Conservation (phyloP, 1,140 invertebrate species). For the Dolichoris vasculosae region DNA sequence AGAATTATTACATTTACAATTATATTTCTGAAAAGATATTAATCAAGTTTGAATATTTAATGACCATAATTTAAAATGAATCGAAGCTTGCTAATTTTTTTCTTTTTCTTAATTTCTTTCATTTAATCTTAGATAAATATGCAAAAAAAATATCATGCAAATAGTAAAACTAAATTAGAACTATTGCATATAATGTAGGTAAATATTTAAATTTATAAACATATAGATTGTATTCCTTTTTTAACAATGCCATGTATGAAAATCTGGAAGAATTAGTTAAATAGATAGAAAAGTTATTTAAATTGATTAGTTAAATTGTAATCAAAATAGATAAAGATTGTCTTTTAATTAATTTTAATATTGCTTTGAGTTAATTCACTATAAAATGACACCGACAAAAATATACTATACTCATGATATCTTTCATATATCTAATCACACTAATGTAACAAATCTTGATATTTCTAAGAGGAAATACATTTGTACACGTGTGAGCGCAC, state of each 20-base stretch:
- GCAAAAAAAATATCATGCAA: too few relatives aligned
- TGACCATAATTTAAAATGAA: neutral
- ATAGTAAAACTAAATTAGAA: too few relatives aligned
- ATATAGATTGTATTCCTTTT: too few relatives aligned
- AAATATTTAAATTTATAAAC: too few relatives aligned
- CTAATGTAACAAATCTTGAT: neutral
- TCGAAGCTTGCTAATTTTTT: neutral
- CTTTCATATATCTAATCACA: conserved; percentile 1
- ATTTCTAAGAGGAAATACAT: neutral
- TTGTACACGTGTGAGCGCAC: neutral
- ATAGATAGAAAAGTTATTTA: too few relatives aligned
- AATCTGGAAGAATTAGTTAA: too few relatives aligned
- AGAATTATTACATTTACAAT: neutral
- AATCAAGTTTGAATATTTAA: neutral
- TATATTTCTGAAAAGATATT: neutral
- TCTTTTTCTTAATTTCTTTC: neutral
- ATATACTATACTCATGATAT: neutral
- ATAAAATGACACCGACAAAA: neutral
- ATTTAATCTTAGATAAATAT: too few relatives aligned
- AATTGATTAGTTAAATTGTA: neutral
- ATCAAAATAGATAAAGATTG: neutral
- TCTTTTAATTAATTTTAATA: neutral
- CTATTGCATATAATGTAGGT: too few relatives aligned
- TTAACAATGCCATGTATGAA: too few relatives aligned
- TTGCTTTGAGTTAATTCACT: neutral